Base-by-base conservation (phyloP, 2,797 vertebrate genomes). In the Lacerta bilineata region DNA sequence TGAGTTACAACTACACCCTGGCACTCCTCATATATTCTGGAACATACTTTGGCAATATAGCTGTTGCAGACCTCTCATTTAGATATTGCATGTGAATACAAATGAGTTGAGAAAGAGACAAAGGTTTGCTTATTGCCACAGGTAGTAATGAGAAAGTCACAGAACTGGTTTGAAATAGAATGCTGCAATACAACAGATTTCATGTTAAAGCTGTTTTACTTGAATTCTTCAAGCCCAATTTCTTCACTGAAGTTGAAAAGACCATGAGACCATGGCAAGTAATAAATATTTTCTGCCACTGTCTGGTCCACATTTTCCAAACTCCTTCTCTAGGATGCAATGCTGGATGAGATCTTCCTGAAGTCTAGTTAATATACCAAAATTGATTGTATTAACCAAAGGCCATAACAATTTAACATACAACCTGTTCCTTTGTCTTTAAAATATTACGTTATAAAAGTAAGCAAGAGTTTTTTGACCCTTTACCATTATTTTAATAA, bases 161-260 rank as follows among this genome's bases (percentile, higher is more conserved):
- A 91, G 59, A 94, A 93, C 91, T 76, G 50, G 91, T 92, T 83
- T 92, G 78, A 88, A 83, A 85, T 4, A 6, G 33, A 90, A 89
- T 93, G 92, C 90, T 90, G 86, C 86, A 95, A 93, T 46, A 81
- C 59, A 90, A 76, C 1, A 7, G 1, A n/a, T 27, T n/a, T 55
- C 9, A 41, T 39, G 17, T 81, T 64, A 93, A 91, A 95, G 46
- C 80, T 72, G 81, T 59, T 84, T 59, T 46, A 86, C 43, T 68
- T 68, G 5, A 39, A 0, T 72, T 23, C 61, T 86, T 29, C 68
- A n/a, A 74, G 23, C 3, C 25, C 36, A 29, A 64, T 23, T 64
- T 64, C 20, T 64, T 18, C 20, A 23, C 5, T 18, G 13, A 82
- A 83, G 39, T 20, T 68, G 33, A 83, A 69, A 46, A 39, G 41